Conservation (phyloP, 2,797 vertebrate genomes). For the Halcyon badia region DNA sequence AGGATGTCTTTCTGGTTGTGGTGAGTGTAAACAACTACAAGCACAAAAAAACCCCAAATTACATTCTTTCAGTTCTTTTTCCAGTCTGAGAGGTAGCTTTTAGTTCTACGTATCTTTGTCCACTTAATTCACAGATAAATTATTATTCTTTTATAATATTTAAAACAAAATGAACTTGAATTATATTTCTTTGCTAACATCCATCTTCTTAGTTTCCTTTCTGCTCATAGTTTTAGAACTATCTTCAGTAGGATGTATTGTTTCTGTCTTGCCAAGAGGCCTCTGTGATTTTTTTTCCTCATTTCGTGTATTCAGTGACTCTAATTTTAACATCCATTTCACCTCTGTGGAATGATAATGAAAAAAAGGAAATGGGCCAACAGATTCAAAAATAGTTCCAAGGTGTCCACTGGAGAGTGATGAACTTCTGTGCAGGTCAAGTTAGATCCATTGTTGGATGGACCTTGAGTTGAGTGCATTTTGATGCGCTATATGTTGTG, state of each 20-base stretch:
- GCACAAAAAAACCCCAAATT: slow-evolving; percentile 10
- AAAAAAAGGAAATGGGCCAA: background rate
- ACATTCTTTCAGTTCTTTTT: slow-evolving; percentile 27
- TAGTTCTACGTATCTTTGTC: slow-evolving; percentile 58
- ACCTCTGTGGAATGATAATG: background rate
- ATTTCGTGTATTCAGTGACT: background rate
- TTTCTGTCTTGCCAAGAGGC: slow-evolving; percentile 20
- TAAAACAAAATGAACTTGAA: slow-evolving; percentile 70
- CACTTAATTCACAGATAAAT: slow-evolving; percentile 65
- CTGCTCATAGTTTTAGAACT: slow-evolving; percentile 67
- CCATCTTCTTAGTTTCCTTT: slow-evolving; percentile 29
- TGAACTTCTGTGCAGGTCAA: background rate
- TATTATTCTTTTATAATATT: background rate
- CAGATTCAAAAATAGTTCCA: background rate
- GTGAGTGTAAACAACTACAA: slow-evolving; percentile 69
- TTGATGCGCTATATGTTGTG: background rate
- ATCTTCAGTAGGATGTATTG: slow-evolving; percentile 4
- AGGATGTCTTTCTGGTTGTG: slow-evolving; percentile 80
- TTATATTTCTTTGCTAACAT: slow-evolving; percentile 69
- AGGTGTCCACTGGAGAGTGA: background rate
- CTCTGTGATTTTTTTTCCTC: slow-evolving; percentile 11
- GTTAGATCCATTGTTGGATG: background rate
- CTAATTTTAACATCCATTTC: slow-evolving; percentile 38
- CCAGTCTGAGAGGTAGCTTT: slow-evolving; percentile 54
- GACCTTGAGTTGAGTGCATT: background rate